Evolutionary conservation across 1,140 invertebrate species (phyloP).

Genomic region (Octopus bimaculoides): DNA sequence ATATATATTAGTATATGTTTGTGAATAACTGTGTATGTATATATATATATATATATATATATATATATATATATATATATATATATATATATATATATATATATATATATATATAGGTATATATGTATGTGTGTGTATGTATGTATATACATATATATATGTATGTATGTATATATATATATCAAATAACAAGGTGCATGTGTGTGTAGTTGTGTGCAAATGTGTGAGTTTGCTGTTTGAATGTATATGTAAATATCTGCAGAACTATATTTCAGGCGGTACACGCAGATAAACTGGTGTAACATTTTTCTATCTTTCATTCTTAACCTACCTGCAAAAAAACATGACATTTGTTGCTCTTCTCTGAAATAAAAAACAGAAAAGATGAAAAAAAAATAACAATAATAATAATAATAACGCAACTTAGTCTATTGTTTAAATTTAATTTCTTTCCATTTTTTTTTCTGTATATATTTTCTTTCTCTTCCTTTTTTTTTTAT

Average conservation of each 20-base stretch:
- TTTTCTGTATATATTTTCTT: too few species aligned
- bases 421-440: too few species aligned
- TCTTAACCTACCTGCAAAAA: constrained; percentile 12
- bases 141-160: constrained; percentile 9
- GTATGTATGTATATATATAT: constrained; percentile 10
- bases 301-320: constrained; percentile 16
- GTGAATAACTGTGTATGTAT: background rate
- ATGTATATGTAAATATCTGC: background rate
- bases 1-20: background rate
- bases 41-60: background rate
- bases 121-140: constrained; percentile 4
- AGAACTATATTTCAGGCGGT: background rate
- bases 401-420: too few species aligned
- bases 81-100: constrained; percentile 12
- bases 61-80: constrained; percentile 8
- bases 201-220: background rate
- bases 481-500: too few species aligned
- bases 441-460: too few species aligned
- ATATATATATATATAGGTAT: background rate
- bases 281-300: constrained; percentile 8
- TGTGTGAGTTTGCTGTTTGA: constrained; percentile 3
- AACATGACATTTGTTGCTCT: background rate
- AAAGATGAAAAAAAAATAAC: too few species aligned
- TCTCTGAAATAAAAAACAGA: too few species aligned
- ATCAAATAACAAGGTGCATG: constrained; percentile 1